Percentiles rank a stretch among this genome's conserved stretches.
Conservation (phyloP, 1,140 invertebrate genomes). For the Aradophagus sp. region DNA sequence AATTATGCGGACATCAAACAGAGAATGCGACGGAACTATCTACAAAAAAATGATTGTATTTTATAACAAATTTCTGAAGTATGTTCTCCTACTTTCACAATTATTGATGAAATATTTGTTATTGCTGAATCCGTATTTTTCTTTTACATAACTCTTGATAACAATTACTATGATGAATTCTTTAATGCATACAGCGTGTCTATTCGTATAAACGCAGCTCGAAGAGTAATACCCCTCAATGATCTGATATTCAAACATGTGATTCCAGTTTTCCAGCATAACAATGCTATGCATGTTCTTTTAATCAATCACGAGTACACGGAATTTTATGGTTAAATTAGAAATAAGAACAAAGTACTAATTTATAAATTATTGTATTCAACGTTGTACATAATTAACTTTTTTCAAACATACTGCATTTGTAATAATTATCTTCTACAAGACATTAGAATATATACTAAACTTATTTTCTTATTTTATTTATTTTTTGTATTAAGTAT, state of each 20-base stretch:
- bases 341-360: not conserved
- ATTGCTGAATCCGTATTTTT: constrained; percentile 4
- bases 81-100: constrained; percentile 14
- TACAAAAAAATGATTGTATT: constrained; percentile 19
- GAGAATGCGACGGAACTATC: constrained; percentile 10
- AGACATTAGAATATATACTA: no score
- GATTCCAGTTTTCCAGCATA: constrained; percentile 5
- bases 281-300: constrained; percentile 2
- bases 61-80: constrained; percentile 12
- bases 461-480: no score
- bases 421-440: no score
- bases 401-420: not conserved
- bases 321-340: constrained; percentile 17
- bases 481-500: no score
- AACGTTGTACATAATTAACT: constrained; percentile 1
- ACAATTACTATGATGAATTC: constrained; percentile 5
- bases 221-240: constrained; percentile 10
- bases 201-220: not conserved
- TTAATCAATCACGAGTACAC: constrained; percentile 6
- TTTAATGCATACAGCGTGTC: constrained; percentile 15
- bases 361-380: not conserved
- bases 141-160: constrained; percentile 6
- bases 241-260: constrained; percentile 27
- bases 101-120: constrained; percentile 18
- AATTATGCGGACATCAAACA: constrained; percentile 28